A percentile compares a stretch with the other conserved stretches of the same genome.
phyloP scores from a whole-genome alignment of 2,113 vertebrate genomes.

The Sebastes fasciatus region DNA sequence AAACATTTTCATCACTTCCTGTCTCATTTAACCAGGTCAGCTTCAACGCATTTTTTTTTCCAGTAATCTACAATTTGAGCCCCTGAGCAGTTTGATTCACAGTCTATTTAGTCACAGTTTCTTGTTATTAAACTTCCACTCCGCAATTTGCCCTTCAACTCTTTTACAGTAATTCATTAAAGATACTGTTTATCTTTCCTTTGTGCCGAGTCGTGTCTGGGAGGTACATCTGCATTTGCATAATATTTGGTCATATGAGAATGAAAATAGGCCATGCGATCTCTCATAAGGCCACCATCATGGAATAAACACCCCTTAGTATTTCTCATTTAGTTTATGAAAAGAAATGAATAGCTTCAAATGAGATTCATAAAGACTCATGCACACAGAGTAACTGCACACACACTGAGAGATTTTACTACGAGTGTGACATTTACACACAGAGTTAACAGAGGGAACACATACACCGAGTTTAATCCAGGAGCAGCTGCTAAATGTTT shows the following conservation, averaged over 20 bases:
- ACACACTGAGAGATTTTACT: constrained; percentile 12
- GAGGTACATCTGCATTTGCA: constrained; percentile 50
- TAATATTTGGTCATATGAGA: constrained; percentile 67
- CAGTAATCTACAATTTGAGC: constrained; percentile 17
- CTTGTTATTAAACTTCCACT: constrained; percentile 57
- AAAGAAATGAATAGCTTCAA: constrained; percentile 73
- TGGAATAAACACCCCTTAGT: constrained; percentile 66
- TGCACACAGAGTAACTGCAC: neutral
- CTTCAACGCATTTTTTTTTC: constrained; percentile 29
- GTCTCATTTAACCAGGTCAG: constrained; percentile 48
- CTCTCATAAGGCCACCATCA: constrained; percentile 49
- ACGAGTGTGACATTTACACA: neutral
- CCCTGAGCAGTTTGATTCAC: constrained; percentile 29
- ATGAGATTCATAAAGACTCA: constrained; percentile 66
- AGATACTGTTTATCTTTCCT: constrained; percentile 50
- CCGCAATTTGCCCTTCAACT: constrained; percentile 50
- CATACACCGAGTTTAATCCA: constrained; percentile 28
- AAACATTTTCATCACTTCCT: constrained; percentile 45
- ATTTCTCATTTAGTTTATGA: constrained; percentile 71
- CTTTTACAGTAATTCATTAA: constrained; percentile 65
- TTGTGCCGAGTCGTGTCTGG: constrained; percentile 33
- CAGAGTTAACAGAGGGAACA: neutral
- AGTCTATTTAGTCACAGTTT: constrained; percentile 50
- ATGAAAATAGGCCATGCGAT: constrained; percentile 40
- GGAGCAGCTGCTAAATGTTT: constrained; percentile 56